These are phyloP conservation scores for Heteronetta atricapilla DNA, from an alignment of 2,113 vertebrate species.

Conservation along the genomic window DNA sequence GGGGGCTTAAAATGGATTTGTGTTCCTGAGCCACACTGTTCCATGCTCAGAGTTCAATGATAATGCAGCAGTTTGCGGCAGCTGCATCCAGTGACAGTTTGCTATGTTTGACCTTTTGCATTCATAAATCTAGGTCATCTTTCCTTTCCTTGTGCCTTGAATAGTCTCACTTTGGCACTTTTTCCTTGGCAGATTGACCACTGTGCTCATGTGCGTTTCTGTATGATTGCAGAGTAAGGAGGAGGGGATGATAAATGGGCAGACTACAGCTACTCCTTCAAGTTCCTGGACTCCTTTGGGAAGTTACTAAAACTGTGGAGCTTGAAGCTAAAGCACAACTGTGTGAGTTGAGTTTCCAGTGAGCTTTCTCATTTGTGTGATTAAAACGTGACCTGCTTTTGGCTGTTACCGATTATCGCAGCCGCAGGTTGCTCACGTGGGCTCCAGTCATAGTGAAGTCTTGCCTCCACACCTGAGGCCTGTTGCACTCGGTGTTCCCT, in stretches of 20 bases:
- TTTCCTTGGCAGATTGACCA: background rate
- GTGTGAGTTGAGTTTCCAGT: background rate
- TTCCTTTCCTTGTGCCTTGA: slow-evolving; percentile 21
- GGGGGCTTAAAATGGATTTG: background rate
- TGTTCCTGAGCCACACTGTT: background rate
- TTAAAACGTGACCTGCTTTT: background rate
- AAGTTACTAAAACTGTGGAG: background rate
- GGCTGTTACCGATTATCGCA: background rate
- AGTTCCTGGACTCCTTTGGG: background rate
- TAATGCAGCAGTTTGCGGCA: background rate
- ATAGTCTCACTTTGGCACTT: background rate
- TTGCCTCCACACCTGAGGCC: background rate
- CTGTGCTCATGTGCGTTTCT: background rate
- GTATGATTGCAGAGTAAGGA: background rate
- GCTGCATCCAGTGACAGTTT: background rate
- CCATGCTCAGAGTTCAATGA: background rate
- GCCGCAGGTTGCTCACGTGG: background rate
- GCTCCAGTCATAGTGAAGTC: background rate
- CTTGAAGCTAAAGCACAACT: background rate
- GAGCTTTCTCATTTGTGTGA: background rate
- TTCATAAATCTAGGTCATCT: slow-evolving; percentile 41
- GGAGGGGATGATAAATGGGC: background rate
- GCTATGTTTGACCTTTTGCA: slow-evolving; percentile 15
- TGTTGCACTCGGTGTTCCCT: background rate
- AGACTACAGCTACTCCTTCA: background rate